Conservation (phyloP, 2,888 invertebrate species). For the Drosophila silvestris region DNA sequence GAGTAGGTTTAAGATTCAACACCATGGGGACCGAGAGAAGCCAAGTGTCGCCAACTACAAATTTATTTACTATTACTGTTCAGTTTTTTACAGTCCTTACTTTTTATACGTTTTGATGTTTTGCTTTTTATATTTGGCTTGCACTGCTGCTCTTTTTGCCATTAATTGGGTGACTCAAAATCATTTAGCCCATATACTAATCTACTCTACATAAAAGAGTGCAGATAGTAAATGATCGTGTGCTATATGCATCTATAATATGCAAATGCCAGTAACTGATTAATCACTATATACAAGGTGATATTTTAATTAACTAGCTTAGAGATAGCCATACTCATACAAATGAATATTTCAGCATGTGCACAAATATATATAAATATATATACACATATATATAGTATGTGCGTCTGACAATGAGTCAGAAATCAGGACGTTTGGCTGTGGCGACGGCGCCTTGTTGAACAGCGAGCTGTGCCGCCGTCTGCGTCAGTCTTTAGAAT, state of each 20-base stretch:
- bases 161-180: conserved; percentile 22
- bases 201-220: neutral
- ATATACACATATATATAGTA: neutral
- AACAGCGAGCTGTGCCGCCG: conserved; percentile 62
- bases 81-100: conserved; percentile 61
- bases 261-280: neutral
- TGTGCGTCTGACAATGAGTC: conserved; percentile 59
- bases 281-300: neutral
- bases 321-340: neutral
- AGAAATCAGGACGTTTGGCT: conserved; percentile 83
- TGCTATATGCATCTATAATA: neutral
- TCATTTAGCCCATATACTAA: neutral
- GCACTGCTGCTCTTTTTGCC: conserved; percentile 14
- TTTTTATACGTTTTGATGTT: conserved; percentile 44
- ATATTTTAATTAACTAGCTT: conserved; percentile 3
- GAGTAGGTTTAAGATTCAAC: conserved; percentile 79
- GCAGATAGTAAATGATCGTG: neutral
- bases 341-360: neutral
- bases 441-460: conserved; percentile 79
- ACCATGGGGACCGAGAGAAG: conserved; percentile 78
- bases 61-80: conserved; percentile 66
- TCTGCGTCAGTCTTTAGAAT: conserved; percentile 64
- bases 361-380: neutral
- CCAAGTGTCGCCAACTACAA: conserved; percentile 82
- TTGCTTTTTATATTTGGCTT: conserved; percentile 33